These are phyloP conservation scores for Mus pahari DNA, from an alignment of 2,113 vertebrate genomes.

Conservation along the genomic window DNA sequence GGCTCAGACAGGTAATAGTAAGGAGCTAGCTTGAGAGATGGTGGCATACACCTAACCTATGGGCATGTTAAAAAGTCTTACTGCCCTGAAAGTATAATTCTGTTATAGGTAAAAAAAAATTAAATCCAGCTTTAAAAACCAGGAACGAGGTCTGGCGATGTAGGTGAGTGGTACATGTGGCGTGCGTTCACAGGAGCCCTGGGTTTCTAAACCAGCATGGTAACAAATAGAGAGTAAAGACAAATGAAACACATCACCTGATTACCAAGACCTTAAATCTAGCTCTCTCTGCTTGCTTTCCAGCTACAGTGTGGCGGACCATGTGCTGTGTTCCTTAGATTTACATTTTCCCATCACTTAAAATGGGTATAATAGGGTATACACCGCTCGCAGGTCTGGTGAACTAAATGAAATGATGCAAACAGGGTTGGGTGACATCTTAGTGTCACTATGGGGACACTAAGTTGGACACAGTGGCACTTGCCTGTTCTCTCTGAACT, in stretches of 20 bases:
- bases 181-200: neutral
- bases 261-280: neutral
- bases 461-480: too few relatives aligned
- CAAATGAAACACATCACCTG: neutral
- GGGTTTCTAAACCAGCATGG: neutral
- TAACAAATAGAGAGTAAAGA: neutral
- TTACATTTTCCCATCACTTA: neutral
- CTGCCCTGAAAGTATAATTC: neutral
- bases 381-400: neutral
- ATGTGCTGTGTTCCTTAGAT: neutral
- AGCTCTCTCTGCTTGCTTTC: constrained; percentile 20
- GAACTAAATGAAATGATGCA: neutral
- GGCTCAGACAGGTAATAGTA: rapidly evolving
- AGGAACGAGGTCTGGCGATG: neutral
- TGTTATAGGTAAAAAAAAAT: neutral
- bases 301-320: neutral
- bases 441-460: neutral
- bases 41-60: neutral
- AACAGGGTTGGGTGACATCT: neutral
- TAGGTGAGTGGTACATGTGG: neutral
- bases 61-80: neutral
- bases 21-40: neutral
- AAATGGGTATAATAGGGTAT: neutral
- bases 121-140: neutral
- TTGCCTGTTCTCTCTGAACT: neutral